Evolutionary conservation across 2,113 vertebrate species (phyloP).

Genomic region (Bubo blakistoni): DNA sequence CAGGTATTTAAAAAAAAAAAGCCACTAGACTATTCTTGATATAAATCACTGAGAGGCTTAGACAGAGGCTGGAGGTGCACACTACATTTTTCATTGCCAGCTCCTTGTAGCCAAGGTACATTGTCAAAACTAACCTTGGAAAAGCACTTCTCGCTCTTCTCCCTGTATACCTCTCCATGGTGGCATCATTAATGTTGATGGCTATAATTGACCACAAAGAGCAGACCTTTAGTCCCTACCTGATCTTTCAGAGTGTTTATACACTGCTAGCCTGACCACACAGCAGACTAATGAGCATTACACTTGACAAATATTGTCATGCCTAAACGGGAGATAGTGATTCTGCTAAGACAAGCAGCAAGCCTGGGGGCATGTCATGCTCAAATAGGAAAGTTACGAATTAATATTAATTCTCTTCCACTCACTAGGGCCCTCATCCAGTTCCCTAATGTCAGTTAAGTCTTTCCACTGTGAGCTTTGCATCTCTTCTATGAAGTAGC

Average conservation of each 20-base stretch:
- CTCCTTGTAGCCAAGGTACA: neutral
- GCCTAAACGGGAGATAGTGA: slow-evolving; percentile 15
- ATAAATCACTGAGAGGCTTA: slow-evolving; percentile 22
- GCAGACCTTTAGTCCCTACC: slow-evolving; percentile 41
- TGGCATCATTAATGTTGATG: slow-evolving; percentile 49
- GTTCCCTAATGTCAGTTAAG: neutral
- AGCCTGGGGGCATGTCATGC: neutral
- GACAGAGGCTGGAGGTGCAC: slow-evolving; percentile 12
- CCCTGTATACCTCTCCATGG: neutral
- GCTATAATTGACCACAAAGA: slow-evolving; percentile 51
- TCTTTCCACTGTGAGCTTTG: neutral
- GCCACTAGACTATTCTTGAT: slow-evolving; percentile 42
- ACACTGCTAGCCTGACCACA: slow-evolving; percentile 41
- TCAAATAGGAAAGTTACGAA: neutral
- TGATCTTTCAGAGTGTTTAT: slow-evolving; percentile 30
- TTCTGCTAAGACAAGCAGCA: slow-evolving; percentile 13
- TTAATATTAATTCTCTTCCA: slow-evolving; percentile 21
- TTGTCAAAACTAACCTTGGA: slow-evolving; percentile 25
- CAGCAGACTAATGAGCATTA: slow-evolving; percentile 35
- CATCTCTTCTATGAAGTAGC: neutral
- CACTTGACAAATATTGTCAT: slow-evolving; percentile 54
- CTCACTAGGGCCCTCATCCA: neutral
- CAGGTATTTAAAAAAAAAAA: neutral
- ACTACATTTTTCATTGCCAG: neutral
- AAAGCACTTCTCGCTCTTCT: neutral